phyloP scores from a whole-genome alignment of 2,113 vertebrate genomes.

The Macrotis lagotis region DNA sequence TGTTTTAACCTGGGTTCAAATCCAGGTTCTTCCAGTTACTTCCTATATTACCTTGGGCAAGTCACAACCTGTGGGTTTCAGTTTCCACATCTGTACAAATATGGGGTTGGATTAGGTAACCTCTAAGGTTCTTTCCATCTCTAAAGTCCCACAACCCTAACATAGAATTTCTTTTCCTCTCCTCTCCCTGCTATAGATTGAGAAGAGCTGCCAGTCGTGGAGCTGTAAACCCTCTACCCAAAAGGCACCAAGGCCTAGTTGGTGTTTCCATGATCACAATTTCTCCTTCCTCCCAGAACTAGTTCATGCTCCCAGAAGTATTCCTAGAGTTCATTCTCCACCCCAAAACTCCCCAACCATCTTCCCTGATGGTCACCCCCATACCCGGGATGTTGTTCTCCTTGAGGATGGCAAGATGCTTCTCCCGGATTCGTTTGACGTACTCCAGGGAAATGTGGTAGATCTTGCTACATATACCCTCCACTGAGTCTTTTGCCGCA shows the following conservation, averaged over 20 bases:
- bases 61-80: not conserved
- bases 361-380: not conserved
- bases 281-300: not conserved
- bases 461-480: constrained; percentile 99
- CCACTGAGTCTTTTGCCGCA: constrained; percentile 97
- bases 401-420: constrained; percentile 92
- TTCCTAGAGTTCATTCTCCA: not conserved
- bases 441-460: constrained; percentile 97
- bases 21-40: not conserved
- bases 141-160: not conserved
- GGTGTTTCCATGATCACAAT: not conserved
- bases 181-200: not conserved
- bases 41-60: not conserved
- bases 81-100: not conserved
- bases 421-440: constrained; percentile 92
- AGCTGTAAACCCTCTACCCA: not conserved
- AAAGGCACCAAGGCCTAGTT: not conserved
- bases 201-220: not conserved
- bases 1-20: not conserved
- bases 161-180: not conserved
- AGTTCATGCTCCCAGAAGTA: not conserved
- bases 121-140: not conserved
- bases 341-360: not conserved
- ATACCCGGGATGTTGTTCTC: constrained; percentile 91
- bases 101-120: not conserved